These are phyloP conservation scores for Dendroctonus ponderosae DNA, from an alignment of 1,140 invertebrate species.

Conservation along the genomic window DNA sequence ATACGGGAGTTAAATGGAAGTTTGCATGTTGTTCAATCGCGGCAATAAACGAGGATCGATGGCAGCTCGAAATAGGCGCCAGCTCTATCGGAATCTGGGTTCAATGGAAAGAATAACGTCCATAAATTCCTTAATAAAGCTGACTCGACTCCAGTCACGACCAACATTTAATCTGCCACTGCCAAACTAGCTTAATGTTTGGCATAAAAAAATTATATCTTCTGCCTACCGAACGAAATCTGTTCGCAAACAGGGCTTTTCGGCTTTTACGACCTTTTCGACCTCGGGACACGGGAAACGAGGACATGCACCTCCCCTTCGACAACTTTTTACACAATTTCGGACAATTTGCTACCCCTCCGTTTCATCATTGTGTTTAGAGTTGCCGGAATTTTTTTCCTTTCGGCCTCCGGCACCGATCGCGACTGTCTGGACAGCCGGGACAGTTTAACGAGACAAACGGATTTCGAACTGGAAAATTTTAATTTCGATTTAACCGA, in stretches of 20 bases:
- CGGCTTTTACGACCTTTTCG: conserved; percentile 26
- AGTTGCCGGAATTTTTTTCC: conserved; percentile 5
- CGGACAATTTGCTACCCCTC: conserved; percentile 19
- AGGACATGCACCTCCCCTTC: conserved; percentile 8
- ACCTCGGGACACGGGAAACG: too few relatives aligned
- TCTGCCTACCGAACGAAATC: conserved; percentile 16
- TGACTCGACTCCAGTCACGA: conserved; percentile 8
- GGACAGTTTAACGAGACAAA: conserved; percentile 3
- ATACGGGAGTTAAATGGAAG: too few relatives aligned
- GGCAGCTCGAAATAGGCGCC: too few relatives aligned
- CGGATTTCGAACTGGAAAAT: background rate
- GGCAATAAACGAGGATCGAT: too few relatives aligned
- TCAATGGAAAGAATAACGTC: too few relatives aligned
- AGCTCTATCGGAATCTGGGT: too few relatives aligned
- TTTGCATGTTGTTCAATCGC: too few relatives aligned
- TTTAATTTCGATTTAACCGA: too few relatives aligned
- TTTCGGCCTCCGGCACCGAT: conserved; percentile 5
- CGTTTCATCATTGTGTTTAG: conserved; percentile 15
- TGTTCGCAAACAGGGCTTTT: conserved; percentile 24
- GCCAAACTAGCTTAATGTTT: conserved; percentile 9
- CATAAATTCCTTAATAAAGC: conserved; percentile 1
- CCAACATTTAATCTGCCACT: conserved; percentile 13
- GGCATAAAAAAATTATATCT: conserved; percentile 22
- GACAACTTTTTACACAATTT: conserved; percentile 30
- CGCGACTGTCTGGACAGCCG: background rate